Evolutionary conservation across 1,140 invertebrate genomes (phyloP), one percentile per base, ranked within the genome.

Genomic region (Drosophila bipectinata): DNA sequence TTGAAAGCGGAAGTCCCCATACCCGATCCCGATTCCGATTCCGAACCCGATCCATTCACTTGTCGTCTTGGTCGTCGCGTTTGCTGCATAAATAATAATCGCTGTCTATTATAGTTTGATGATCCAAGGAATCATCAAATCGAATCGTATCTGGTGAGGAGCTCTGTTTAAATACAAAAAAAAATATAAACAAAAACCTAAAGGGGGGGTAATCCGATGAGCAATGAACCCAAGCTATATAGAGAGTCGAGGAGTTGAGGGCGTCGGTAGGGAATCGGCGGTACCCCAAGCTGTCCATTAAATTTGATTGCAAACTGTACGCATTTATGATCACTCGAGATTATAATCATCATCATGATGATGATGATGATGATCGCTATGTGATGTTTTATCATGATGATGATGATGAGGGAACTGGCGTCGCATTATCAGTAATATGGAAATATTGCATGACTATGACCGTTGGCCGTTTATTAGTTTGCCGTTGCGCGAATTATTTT

Each of bases 271-370:
- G 34, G 21, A 57, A 45, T 26, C 7, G 32, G 41, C 7, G 32
- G 41, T 9, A 39, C 30, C 28, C 4, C 47, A 15, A 57, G 15
- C 44, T 60, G 12, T 32, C 59, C 80, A 83, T 83, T 84, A 77
- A 83, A 84, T 77, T 83, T 83, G 80, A 83, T 83, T 84, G 81
- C 80, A 84, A 83, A 83, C 80, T 83, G 80, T 83, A 83, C 80
- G 80, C 80, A 80, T 84, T 83, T 83, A 69, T 69, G 63, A 69
- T 69, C 63, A 18, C 24, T 21, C 18, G 1, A 8, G 26, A 61
- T 44, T 14, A 63, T 61, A 21, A 54, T 49, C 39, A 45, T 30
- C 28, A 32, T 58, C 45, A 45, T 30, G 28, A 32, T 58, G 45
- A 59, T 61, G 21, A 49, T 61, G 45, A 59, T 62, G 45, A 62